These are phyloP conservation scores for human DNA, from an alignment of 2,113 vertebrate genomes.

Conservation along the genomic window DNA sequence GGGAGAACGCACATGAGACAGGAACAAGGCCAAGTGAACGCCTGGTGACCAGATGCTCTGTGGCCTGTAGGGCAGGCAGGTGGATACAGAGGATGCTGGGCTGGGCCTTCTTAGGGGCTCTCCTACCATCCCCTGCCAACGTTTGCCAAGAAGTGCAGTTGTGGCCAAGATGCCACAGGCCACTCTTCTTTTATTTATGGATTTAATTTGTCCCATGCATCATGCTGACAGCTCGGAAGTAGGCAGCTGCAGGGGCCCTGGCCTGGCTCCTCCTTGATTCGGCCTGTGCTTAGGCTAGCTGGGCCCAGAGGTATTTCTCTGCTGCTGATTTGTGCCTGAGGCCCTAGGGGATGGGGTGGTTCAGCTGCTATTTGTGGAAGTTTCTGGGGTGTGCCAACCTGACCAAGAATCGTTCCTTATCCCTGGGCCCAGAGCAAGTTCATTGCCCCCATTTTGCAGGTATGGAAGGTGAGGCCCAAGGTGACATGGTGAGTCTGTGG, in stretches of 20 bases:
- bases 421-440: not conserved
- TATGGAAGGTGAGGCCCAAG: not conserved
- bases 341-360: not conserved
- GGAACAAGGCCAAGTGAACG: not conserved
- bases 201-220: not conserved
- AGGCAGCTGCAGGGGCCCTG: not conserved
- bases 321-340: not conserved
- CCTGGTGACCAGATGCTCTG: not conserved
- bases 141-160: not conserved
- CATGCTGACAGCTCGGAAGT: not conserved
- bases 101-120: not conserved
- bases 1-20: not conserved
- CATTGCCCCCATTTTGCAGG: not conserved
- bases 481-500: not conserved
- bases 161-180: not conserved
- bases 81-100: not conserved
- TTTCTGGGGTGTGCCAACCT: not conserved
- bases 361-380: conserved; percentile 24
- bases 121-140: not conserved
- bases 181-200: not conserved
- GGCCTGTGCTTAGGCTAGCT: not conserved
- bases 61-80: not conserved
- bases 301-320: not conserved
- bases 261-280: not conserved
- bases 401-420: not conserved